Base-by-base conservation (phyloP, 2,888 invertebrate species). In the Cyrtodaria siliqua region DNA sequence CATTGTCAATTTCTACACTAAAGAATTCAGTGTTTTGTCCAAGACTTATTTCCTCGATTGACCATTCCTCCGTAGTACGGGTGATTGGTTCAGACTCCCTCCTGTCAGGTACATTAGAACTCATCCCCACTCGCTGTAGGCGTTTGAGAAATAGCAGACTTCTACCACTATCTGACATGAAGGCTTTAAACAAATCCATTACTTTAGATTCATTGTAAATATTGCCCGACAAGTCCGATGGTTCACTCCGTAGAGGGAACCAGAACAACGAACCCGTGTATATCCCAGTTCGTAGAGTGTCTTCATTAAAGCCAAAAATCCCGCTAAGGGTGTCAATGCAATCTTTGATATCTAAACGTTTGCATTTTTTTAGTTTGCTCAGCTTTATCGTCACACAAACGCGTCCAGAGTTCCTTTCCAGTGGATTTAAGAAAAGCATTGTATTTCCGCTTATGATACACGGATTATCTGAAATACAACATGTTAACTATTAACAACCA, bases 251-350 rank as follows among this genome's bases (percentile, higher is more conserved):
- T 9, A 91, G 73, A 14, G 90, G 90, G 66, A 91, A 91, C 79
- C 91, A 82, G 60, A 91, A 91, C 52, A 91, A 27, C 6, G 91
- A 90, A 12, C 90, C 90, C 9, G 78, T 38, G 57, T 81, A 91
- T 59, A 55, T 69, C 6, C 87, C 85, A 4, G 64, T 57, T 2
- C 76, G 55, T 20, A 86, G 62, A 0, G 63, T 56, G n/a, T 69
- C 67, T 16, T 59, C 50, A 12, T 47, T 26, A 49, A 82, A 79
- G 1, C 82, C 86, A 72, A 90, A 90, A 2, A 82, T 53, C 2
- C 75, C 84, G 6, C 71, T 47, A 53, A 87, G 82, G 1, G 87
- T 84, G 3, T 77, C 66, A 0, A 79, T 59, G 2, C 73, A 55
- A 12, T 66, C 68, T 12, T 62, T 23, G 0, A 60, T 29, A 12